phyloP scores from a whole-genome alignment of 2,888 invertebrate genomes.

The Ctena decussata region DNA sequence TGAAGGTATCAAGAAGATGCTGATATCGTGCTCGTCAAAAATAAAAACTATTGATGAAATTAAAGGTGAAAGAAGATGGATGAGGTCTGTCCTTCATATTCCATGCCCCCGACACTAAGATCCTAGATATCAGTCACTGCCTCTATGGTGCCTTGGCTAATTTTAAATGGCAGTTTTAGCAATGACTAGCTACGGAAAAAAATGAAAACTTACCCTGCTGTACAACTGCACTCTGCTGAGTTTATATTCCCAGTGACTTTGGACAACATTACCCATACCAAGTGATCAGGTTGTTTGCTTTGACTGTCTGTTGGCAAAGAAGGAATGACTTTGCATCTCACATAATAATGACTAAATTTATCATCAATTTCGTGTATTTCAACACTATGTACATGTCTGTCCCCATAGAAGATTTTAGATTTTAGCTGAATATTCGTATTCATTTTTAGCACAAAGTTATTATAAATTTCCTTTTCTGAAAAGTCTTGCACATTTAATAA shows the following conservation, averaged over 20 bases:
- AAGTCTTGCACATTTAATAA: conserved; percentile 3
- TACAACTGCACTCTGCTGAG: conserved; percentile 48
- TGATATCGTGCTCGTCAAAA: too few relatives aligned
- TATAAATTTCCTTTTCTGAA: conserved; percentile 23
- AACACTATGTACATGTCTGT: conserved; percentile 26
- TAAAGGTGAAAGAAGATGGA: too few relatives aligned
- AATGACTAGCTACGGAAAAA: too few relatives aligned
- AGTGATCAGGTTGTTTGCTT: conserved; percentile 34
- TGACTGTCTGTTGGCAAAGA: conserved; percentile 36
- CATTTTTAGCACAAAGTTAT: conserved; percentile 33
- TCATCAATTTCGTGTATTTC: not conserved
- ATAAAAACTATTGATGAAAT: too few relatives aligned
- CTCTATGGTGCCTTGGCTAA: too few relatives aligned
- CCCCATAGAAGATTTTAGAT: conserved; percentile 23
- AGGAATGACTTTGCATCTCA: conserved; percentile 28
- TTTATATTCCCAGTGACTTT: conserved; percentile 48
- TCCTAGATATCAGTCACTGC: too few relatives aligned
- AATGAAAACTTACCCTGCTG: conserved; percentile 51
- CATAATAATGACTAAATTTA: conserved; percentile 19
- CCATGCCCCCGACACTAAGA: too few relatives aligned
- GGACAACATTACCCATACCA: conserved; percentile 44
- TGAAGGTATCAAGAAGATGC: too few relatives aligned
- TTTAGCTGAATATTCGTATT: conserved; percentile 16
- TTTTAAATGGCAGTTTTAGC: too few relatives aligned
- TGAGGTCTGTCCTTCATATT: too few relatives aligned